Percentiles rank a stretch among this genome's conserved stretches.
These are phyloP conservation scores for Rhamphomyia laevipes DNA, from an alignment of 2,888 invertebrate genomes.

Conservation along the genomic window DNA sequence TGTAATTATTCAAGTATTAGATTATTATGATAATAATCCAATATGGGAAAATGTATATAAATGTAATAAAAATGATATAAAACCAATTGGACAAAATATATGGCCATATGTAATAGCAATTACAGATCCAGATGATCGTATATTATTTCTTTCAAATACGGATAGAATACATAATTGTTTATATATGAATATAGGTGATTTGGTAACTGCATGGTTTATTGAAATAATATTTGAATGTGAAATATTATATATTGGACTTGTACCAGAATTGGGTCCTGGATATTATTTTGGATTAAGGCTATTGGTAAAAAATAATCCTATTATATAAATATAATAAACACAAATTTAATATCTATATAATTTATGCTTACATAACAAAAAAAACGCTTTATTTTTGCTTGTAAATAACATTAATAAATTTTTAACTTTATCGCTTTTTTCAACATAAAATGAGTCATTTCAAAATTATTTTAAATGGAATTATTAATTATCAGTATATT, in stretches of 20 bases:
- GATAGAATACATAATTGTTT: constrained; percentile 38
- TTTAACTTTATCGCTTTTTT: constrained; percentile 5
- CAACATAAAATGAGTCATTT: constrained; percentile 5
- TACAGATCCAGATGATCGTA: constrained; percentile 40
- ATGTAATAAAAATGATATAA: constrained; percentile 22
- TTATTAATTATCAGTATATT: too few species aligned
- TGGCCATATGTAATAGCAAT: constrained; percentile 44
- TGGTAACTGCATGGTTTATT: constrained; percentile 23
- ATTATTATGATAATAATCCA: constrained; percentile 20
- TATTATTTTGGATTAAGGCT: constrained; percentile 46
- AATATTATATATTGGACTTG: constrained; percentile 42
- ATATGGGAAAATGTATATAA: constrained; percentile 26
- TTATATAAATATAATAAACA: constrained; percentile 5
- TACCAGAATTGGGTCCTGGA: constrained; percentile 41
- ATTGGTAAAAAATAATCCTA: constrained; percentile 34
- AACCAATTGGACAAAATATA: constrained; percentile 27
- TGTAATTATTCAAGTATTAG: constrained; percentile 24
- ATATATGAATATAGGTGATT: constrained; percentile 22
- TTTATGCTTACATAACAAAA: constrained; percentile 1
- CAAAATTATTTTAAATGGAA: neutral
- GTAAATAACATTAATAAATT: too few species aligned
- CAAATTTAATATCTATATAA: constrained; percentile 5
- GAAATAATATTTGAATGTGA: constrained; percentile 34
- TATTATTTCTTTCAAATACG: constrained; percentile 38
- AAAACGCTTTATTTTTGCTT: constrained; percentile 1